Evolutionary conservation across 2,888 invertebrate species (phyloP).

Genomic region (Allolobophora icterica): DNA sequence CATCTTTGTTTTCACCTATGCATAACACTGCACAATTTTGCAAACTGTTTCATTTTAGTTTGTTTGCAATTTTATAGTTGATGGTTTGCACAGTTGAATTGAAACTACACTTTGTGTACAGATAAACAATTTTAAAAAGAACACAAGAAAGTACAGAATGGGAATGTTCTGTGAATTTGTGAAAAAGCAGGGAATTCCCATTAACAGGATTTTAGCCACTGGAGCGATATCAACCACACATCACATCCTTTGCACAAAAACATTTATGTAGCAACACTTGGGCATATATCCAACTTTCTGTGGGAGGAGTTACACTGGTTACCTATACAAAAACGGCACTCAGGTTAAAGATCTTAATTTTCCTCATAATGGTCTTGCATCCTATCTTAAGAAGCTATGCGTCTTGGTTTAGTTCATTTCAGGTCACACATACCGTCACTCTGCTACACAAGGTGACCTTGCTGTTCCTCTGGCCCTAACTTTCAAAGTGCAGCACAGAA

Average conservation of each 20-base stretch:
- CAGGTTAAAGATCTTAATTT: neutral
- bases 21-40: too few species aligned
- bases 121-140: too few species aligned
- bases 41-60: too few species aligned
- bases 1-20: too few species aligned
- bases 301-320: neutral
- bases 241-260: neutral
- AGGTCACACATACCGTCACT: neutral
- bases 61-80: too few species aligned
- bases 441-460: neutral
- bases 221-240: neutral
- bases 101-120: too few species aligned
- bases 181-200: too few species aligned
- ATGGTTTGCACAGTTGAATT: too few species aligned
- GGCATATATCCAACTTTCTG: neutral
- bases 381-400: neutral
- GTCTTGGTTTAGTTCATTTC: neutral
- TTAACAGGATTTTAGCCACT: too few species aligned
- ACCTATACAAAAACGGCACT: neutral
- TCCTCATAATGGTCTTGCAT: neutral
- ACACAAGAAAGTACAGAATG: too few species aligned
- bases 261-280: neutral
- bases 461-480: neutral
- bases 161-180: too few species aligned
- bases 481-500: neutral